A percentile compares a stretch with the other conserved stretches of the same genome.
These are phyloP conservation scores for Antechinus flavipes DNA, from an alignment of 2,113 vertebrate species.

Conservation along the genomic window DNA sequence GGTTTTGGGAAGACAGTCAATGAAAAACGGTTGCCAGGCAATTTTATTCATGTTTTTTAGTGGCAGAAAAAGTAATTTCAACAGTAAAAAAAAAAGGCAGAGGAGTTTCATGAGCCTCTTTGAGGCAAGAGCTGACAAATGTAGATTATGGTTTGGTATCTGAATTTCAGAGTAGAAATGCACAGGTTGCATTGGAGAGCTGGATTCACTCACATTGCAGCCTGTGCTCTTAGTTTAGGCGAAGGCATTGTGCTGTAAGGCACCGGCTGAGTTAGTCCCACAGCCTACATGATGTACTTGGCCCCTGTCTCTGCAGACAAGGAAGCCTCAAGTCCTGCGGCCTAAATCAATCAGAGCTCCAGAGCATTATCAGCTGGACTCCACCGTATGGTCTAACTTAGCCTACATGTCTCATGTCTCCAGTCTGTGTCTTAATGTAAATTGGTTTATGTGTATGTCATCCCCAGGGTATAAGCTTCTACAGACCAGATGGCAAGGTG, in stretches of 20 bases:
- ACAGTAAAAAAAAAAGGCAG: slow-evolving; percentile 3
- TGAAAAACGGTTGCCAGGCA: slow-evolving; percentile 61
- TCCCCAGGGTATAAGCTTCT: slow-evolving; percentile 79
- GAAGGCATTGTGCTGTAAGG: slow-evolving; percentile 33
- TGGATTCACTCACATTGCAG: slow-evolving; percentile 36
- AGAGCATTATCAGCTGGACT: slow-evolving; percentile 65
- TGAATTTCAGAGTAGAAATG: slow-evolving; percentile 15
- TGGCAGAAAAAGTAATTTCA: slow-evolving; percentile 12
- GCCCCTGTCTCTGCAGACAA: slow-evolving; percentile 19
- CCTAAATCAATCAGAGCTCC: slow-evolving; percentile 60
- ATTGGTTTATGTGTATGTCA: slow-evolving; percentile 81
- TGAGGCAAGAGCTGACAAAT: slow-evolving; percentile 48
- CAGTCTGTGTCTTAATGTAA: slow-evolving; percentile 80
- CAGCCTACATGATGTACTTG: slow-evolving; percentile 30
- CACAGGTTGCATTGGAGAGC: background rate
- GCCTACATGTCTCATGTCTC: slow-evolving; percentile 70
- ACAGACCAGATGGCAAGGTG: slow-evolving; percentile 82
- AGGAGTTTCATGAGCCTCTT: slow-evolving; percentile 39
- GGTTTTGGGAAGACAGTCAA: slow-evolving; percentile 57
- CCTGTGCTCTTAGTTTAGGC: slow-evolving; percentile 28
- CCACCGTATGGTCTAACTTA: slow-evolving; percentile 63
- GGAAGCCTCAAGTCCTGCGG: background rate
- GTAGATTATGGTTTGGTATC: background rate
- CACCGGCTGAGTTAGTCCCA: slow-evolving; percentile 14
- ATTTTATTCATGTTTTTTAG: slow-evolving; percentile 61